Evolutionary conservation across 2,888 invertebrate species (phyloP).

Genomic region (Stegophylla sp.): DNA sequence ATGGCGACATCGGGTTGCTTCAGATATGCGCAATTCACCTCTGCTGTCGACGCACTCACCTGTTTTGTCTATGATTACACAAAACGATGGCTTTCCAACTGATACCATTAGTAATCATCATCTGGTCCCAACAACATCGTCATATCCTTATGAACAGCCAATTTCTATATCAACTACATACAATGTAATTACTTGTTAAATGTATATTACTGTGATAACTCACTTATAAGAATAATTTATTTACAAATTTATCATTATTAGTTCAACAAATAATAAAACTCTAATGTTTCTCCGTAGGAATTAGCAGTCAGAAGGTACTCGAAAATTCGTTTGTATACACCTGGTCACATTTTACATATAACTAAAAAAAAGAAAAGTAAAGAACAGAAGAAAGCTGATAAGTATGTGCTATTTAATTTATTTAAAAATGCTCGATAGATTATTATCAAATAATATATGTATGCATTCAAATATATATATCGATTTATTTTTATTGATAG

Average conservation of each 20-base stretch:
- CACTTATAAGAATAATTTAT: conserved; percentile 26
- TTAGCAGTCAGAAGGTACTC: conserved; percentile 75
- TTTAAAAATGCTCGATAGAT: neutral
- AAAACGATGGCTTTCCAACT: conserved; percentile 46
- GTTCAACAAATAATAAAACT: neutral
- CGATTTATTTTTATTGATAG: conserved; percentile 64
- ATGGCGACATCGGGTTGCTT: conserved; percentile 66
- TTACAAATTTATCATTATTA: neutral
- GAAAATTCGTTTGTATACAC: conserved; percentile 75
- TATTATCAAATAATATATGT: neutral
- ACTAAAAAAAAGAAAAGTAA: conserved; percentile 74
- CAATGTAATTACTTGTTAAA: conserved; percentile 25
- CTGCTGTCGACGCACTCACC: conserved; percentile 45
- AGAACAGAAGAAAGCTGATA: conserved; percentile 73
- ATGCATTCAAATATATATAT: neutral
- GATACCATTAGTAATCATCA: conserved; percentile 50
- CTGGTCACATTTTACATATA: conserved; percentile 82
- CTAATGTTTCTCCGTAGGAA: conserved; percentile 67
- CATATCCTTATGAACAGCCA: conserved; percentile 45
- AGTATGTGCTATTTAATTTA: conserved; percentile 65
- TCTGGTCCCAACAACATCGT: conserved; percentile 42
- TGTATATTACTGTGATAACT: neutral
- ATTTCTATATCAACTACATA: conserved; percentile 36
- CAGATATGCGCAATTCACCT: conserved; percentile 56
- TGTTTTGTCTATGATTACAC: conserved; percentile 47